Evolutionary conservation across 2,888 invertebrate genomes (phyloP).

Genomic region (Eupithecia subumbrata): DNA sequence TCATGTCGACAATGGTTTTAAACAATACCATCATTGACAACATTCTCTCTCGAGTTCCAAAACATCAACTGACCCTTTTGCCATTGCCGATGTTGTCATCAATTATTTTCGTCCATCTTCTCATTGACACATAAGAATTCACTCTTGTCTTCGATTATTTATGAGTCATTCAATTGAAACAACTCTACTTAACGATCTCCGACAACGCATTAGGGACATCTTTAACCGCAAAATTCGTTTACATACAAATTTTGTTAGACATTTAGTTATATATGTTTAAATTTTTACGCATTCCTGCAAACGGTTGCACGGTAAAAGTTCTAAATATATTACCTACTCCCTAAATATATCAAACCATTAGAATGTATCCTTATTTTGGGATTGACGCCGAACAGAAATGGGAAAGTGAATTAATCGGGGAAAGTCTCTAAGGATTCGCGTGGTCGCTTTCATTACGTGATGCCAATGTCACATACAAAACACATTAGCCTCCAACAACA

Average conservation of each 20-base stretch:
- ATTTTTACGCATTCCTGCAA: not conserved
- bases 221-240: not conserved
- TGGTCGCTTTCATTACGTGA: slow-evolving; percentile 67
- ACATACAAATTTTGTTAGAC: not conserved
- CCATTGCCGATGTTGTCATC: slow-evolving; percentile 17
- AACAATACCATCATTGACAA: slow-evolving; percentile 25
- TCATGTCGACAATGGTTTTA: slow-evolving; percentile 15
- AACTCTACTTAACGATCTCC: not conserved
- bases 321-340: not conserved
- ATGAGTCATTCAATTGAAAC: not conserved
- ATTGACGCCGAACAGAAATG: slow-evolving; percentile 52
- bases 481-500: slow-evolving; percentile 27
- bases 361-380: slow-evolving; percentile 17
- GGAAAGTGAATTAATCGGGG: slow-evolving; percentile 80
- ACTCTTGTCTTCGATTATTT: not conserved
- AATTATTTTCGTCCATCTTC: not conserved
- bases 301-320: not conserved
- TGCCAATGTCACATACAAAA: slow-evolving; percentile 52
- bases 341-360: not conserved
- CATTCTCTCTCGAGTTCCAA: not conserved
- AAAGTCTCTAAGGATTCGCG: slow-evolving; percentile 78
- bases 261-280: not conserved
- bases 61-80: slow-evolving; percentile 1
- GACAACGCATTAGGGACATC: not conserved
- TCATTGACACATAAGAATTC: not conserved